These are phyloP conservation scores for Prunella fulvescens DNA, from an alignment of 2,113 vertebrate genomes.

Conservation along the genomic window DNA sequence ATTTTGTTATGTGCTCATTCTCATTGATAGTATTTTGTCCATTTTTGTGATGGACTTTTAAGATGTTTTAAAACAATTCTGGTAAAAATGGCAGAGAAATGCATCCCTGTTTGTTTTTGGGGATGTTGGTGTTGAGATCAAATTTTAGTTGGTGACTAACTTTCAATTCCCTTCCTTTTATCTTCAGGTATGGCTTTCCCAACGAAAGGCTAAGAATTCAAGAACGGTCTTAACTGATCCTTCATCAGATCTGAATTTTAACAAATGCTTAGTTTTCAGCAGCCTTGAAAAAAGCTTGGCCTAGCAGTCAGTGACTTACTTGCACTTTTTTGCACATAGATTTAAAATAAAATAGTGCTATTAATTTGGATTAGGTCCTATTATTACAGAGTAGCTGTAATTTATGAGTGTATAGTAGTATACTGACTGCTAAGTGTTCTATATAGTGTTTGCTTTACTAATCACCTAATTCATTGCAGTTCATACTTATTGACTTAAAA, in stretches of 20 bases:
- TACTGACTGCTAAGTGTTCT: slow-evolving; percentile 88
- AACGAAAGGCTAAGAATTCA: slow-evolving; percentile 98
- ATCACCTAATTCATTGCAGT: slow-evolving; percentile 90
- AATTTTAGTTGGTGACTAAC: slow-evolving; percentile 82
- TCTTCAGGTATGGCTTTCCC: slow-evolving; percentile 99
- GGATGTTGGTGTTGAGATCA: slow-evolving; percentile 66
- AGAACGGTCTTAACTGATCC: slow-evolving; percentile 88
- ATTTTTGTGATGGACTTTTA: slow-evolving; percentile 23
- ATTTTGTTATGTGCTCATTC: background rate
- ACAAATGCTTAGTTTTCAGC: slow-evolving; percentile 89
- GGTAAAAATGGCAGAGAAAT: slow-evolving; percentile 45
- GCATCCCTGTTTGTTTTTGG: slow-evolving; percentile 44
- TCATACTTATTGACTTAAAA: slow-evolving; percentile 79
- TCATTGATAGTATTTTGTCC: slow-evolving; percentile 35
- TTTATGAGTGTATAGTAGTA: slow-evolving; percentile 81
- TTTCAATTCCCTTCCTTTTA: slow-evolving; percentile 92
- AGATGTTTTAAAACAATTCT: slow-evolving; percentile 13
- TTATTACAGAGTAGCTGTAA: slow-evolving; percentile 73
- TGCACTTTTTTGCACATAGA: slow-evolving; percentile 85
- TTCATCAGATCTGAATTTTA: slow-evolving; percentile 89
- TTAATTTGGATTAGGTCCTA: slow-evolving; percentile 79
- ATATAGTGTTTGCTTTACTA: slow-evolving; percentile 87
- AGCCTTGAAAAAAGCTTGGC: slow-evolving; percentile 82
- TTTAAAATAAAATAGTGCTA: slow-evolving; percentile 76
- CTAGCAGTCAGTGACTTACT: slow-evolving; percentile 91